Conservation (phyloP, 2,888 invertebrate species). For the Automeris io region DNA sequence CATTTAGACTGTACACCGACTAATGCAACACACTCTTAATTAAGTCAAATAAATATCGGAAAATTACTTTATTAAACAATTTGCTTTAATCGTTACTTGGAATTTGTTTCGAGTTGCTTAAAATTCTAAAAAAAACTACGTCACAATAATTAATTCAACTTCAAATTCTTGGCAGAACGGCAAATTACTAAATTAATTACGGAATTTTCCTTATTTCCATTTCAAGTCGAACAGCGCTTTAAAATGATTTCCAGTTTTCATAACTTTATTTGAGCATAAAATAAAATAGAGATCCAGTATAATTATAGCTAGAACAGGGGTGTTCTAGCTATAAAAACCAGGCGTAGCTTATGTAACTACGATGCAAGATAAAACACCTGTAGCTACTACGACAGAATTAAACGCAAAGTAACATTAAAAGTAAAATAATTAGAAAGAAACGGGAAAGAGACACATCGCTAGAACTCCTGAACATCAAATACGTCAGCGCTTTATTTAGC, state of each 20-base stretch:
- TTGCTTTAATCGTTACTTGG: neutral
- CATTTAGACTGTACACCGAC: neutral
- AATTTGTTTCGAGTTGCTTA: neutral
- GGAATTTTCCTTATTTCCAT: neutral
- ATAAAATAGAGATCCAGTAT: too few species aligned
- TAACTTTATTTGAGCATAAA: too few species aligned
- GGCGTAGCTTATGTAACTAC: too few species aligned
- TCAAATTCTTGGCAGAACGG: neutral
- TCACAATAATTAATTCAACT: neutral
- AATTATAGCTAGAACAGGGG: too few species aligned
- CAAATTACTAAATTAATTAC: neutral
- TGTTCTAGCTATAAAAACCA: too few species aligned
- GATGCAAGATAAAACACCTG: too few species aligned
- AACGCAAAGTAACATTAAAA: too few species aligned
- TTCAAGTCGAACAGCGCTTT: too few species aligned
- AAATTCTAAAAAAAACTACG: neutral
- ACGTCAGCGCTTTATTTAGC: slow-evolving; percentile 41
- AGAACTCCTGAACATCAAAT: slow-evolving; percentile 24
- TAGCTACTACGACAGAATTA: neutral
- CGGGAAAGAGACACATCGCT: slow-evolving; percentile 14
- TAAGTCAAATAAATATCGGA: neutral
- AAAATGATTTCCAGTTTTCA: too few species aligned
- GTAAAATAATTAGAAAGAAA: neutral
- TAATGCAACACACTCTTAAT: neutral
- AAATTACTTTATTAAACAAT: neutral